These are phyloP conservation scores for Phodopus roborovskii DNA, from an alignment of 2,113 vertebrate genomes.

Conservation along the genomic window DNA sequence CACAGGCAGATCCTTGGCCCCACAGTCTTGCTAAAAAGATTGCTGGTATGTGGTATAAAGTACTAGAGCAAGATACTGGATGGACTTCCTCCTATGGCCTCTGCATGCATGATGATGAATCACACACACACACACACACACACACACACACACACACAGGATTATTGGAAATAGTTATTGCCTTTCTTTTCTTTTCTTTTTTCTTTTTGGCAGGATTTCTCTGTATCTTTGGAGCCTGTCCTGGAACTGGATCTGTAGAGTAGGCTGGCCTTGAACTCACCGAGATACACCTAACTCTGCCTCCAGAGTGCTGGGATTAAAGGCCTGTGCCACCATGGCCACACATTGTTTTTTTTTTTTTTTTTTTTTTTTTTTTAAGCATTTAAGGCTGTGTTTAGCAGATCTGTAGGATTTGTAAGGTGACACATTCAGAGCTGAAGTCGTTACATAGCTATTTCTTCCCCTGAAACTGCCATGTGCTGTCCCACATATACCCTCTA, in stretches of 20 bases:
- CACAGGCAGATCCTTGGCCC: no score
- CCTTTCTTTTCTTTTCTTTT: no score
- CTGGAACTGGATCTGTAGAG: no score
- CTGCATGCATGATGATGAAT: not conserved
- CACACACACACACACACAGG: not conserved
- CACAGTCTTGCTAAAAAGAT: not conserved
- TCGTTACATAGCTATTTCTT: not conserved
- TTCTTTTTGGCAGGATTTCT: no score
- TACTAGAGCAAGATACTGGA: not conserved
- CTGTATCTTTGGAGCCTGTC: no score
- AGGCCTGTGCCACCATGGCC: no score
- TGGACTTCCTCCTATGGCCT: not conserved
- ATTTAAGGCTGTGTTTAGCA: not conserved
- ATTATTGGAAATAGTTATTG: no score
- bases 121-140: not conserved
- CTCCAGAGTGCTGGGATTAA: no score
- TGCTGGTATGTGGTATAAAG: not conserved
- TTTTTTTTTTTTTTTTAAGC: no score
- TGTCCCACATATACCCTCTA: not conserved
- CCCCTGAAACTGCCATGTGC: not conserved
- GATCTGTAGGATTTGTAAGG: no score
- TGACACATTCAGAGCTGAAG: not conserved
- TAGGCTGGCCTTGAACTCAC: no score
- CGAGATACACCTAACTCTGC: no score
- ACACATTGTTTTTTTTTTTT: not conserved